Conservation (phyloP, 2,888 invertebrate species). For the Sipha maydis region DNA sequence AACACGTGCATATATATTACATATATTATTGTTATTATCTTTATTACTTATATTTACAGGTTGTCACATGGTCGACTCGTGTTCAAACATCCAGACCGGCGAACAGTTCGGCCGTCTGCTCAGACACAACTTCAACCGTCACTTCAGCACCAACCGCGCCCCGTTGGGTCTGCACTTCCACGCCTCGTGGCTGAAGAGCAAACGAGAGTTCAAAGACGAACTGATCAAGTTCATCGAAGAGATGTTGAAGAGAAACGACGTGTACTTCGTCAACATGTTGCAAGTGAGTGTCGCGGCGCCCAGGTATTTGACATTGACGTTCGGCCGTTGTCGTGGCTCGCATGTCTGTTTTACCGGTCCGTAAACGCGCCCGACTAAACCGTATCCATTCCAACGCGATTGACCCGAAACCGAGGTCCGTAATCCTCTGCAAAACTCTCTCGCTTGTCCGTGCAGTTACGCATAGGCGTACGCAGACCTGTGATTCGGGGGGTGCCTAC, state of each 20-base stretch:
- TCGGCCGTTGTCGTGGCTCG: no score
- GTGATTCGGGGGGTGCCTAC: no score
- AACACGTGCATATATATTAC: not conserved
- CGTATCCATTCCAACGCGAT: no score
- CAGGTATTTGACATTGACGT: no score
- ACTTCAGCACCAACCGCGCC: conserved; percentile 91
- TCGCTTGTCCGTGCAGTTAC: no score
- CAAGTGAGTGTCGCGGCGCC: conserved; percentile 68
- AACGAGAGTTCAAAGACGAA: conserved; percentile 91
- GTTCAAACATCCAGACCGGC: conserved; percentile 90
- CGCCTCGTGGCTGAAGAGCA: conserved; percentile 93
- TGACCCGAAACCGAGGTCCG: no score
- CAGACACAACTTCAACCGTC: conserved; percentile 93
- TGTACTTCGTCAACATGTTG: conserved; percentile 91
- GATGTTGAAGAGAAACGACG: conserved; percentile 87
- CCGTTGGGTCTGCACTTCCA: conserved; percentile 94
- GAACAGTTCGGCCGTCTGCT: conserved; percentile 90
- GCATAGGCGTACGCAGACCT: no score
- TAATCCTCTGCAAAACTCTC: no score
- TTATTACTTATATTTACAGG: not conserved
- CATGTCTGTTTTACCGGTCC: no score
- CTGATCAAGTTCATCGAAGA: conserved; percentile 93
- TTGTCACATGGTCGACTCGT: conserved; percentile 94
- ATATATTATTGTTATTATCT: no score
- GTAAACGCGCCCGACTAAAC: no score